Evolutionary conservation across 2,888 invertebrate species (phyloP).

Genomic region (Yponomeuta sedellus): DNA sequence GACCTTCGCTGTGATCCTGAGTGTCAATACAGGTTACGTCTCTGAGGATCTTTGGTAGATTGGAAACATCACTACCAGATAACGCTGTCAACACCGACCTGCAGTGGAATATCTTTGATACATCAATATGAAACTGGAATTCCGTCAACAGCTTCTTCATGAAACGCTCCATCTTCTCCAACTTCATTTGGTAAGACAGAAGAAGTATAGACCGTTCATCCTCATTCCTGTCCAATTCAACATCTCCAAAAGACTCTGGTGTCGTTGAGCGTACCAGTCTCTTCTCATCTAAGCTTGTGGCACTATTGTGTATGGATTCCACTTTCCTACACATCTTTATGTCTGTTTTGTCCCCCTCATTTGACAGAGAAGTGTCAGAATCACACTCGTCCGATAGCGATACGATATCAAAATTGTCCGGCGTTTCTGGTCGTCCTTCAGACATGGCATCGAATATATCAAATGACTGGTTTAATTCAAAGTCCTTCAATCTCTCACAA

Average conservation of each 20-base stretch:
- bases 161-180: slow-evolving; percentile 51
- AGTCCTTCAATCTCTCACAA: slow-evolving; percentile 41
- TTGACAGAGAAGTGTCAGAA: slow-evolving; percentile 40
- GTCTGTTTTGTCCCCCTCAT: slow-evolving; percentile 30
- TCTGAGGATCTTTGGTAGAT: slow-evolving; percentile 34
- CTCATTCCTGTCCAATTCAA: slow-evolving; percentile 56
- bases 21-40: slow-evolving; percentile 37
- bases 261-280: slow-evolving; percentile 39
- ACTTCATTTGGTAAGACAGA: slow-evolving; percentile 47
- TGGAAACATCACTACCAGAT: slow-evolving; percentile 34
- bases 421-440: slow-evolving; percentile 32
- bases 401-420: slow-evolving; percentile 47
- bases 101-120: slow-evolving; percentile 55
- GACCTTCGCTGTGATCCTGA: slow-evolving; percentile 35
- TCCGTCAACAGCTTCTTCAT: slow-evolving; percentile 53
- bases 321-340: slow-evolving; percentile 63
- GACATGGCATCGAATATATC: slow-evolving; percentile 51
- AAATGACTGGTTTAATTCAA: slow-evolving; percentile 57
- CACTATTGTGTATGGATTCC: slow-evolving; percentile 24
- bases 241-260: slow-evolving; percentile 58
- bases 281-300: slow-evolving; percentile 26
- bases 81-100: slow-evolving; percentile 39
- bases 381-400: slow-evolving; percentile 54
- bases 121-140: slow-evolving; percentile 63
- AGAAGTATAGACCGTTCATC: slow-evolving; percentile 48